Evolutionary conservation across 2,888 invertebrate genomes (phyloP), one percentile per base, ranked within the genome.

Genomic region (Entomobrya multifasciata): DNA sequence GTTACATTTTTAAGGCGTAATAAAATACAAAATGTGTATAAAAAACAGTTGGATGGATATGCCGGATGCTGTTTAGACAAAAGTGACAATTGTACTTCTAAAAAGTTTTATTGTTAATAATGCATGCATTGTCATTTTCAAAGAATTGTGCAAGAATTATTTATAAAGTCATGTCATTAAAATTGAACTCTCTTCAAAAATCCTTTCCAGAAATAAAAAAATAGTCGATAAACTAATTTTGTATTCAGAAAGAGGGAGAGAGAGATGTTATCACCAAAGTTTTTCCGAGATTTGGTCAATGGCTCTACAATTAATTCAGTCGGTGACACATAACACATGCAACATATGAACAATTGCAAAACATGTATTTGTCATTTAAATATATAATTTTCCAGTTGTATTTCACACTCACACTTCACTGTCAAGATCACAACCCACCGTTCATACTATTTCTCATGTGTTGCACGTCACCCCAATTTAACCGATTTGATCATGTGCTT

Each of bases 291-390:
- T 20, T 67, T 67, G 20, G 65, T 67, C 17, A n/a, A 67, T 20
- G 20, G 65, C 65, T 17, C 36, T 41, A 41, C 20, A 41, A 67
- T 67, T 67, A 67, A 67, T 67, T 67, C 65, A 67, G 65, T 44
- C 41, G 25, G 13, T 36, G 62, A 62, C 30, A 36, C 30, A 15
- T 0, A 62, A 62, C 36, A 20, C 41, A 67, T 67, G 36, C 13
- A 17, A 41, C 17, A 67, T 8, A n/a, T n/a, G n/a, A 44, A 62
- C 30, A 20, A 41, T 8, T 65, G 65, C 8, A 67, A 67, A 22
- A 41, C 41, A 57, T 57, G 52, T 20, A 17, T 52, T 52, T 47
- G 13, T 47, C 47, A 15, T 47, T 47, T 47, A 2, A 47, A n/a
- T 17, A n/a, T 55, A 20, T 20, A 41, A 11, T n/a, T n/a, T 15